These are phyloP conservation scores for Stenchaetothrips biformis DNA, from an alignment of 2,888 invertebrate species.

Conservation along the genomic window DNA sequence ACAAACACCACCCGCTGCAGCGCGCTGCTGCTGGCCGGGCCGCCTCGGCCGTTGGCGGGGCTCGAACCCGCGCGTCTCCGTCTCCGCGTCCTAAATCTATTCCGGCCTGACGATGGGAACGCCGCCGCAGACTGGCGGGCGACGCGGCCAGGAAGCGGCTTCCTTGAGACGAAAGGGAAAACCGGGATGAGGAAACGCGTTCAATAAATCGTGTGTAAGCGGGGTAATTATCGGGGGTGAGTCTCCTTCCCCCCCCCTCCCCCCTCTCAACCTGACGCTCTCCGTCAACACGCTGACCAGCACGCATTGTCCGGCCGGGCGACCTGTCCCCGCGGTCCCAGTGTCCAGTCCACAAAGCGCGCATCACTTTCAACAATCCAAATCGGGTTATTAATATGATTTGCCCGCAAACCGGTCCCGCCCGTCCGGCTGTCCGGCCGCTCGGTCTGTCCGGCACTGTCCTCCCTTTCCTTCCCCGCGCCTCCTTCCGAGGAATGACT, in stretches of 20 bases:
- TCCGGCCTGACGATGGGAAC: no score
- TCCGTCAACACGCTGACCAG: neutral
- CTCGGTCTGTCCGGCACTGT: neutral
- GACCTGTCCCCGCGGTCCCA: neutral
- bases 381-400: conserved; percentile 24
- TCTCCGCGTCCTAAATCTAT: no score
- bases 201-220: conserved; percentile 12
- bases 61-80: no score
- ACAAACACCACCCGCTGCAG: no score
- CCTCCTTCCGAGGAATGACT: neutral
- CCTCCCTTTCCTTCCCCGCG: neutral
- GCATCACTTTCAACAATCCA: conserved; percentile 8
- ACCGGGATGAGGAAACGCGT: neutral
- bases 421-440: neutral
- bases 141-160: neutral
- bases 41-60: no score
- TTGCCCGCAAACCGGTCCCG: neutral
- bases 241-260: neutral
- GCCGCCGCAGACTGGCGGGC: neutral
- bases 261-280: neutral
- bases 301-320: neutral
- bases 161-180: neutral
- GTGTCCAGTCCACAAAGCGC: neutral
- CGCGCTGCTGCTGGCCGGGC: no score
- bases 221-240: conserved; percentile 10